Percentiles rank a stretch among this genome's conserved stretches.
Conservation (phyloP, 2,888 invertebrate species). For the Coecobrya sp. region DNA sequence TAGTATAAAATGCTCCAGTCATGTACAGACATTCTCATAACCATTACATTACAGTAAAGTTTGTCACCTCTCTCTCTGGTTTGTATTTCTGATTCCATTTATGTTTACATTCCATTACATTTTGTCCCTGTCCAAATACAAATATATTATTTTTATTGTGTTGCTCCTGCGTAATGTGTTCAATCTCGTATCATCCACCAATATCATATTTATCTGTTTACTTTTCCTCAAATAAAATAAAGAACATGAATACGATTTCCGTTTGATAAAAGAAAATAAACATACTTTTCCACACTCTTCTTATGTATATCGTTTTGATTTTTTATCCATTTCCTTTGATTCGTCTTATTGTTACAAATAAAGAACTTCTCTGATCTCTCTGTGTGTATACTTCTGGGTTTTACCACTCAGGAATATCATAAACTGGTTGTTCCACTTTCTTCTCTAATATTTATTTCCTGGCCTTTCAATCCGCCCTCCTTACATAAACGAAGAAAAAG, state of each 20-base stretch:
- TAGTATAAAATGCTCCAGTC: neutral
- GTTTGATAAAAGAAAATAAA: conserved; percentile 13
- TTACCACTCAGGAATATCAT: neutral
- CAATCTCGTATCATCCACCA: neutral
- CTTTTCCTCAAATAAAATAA: conserved; percentile 4
- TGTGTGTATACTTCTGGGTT: neutral
- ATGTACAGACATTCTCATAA: neutral
- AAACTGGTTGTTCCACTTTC: conserved; percentile 27
- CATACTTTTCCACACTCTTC: neutral
- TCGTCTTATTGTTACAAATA: neutral
- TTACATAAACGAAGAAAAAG: neutral
- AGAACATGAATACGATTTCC: conserved; percentile 9
- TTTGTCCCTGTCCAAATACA: neutral
- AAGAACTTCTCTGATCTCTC: neutral
- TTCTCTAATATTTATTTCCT: conserved; percentile 11
- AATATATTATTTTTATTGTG: neutral
- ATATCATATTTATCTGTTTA: conserved; percentile 24
- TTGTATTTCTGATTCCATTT: neutral
- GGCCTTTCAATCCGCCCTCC: neutral
- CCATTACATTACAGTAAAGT: neutral
- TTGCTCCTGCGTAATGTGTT: neutral
- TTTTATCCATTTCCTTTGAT: conserved; percentile 16
- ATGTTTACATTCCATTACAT: conserved; percentile 20
- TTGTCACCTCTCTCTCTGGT: neutral
- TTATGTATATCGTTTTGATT: conserved; percentile 6